Base-by-base conservation (phyloP, 2,113 vertebrate genomes). In the Bufo bufo region DNA sequence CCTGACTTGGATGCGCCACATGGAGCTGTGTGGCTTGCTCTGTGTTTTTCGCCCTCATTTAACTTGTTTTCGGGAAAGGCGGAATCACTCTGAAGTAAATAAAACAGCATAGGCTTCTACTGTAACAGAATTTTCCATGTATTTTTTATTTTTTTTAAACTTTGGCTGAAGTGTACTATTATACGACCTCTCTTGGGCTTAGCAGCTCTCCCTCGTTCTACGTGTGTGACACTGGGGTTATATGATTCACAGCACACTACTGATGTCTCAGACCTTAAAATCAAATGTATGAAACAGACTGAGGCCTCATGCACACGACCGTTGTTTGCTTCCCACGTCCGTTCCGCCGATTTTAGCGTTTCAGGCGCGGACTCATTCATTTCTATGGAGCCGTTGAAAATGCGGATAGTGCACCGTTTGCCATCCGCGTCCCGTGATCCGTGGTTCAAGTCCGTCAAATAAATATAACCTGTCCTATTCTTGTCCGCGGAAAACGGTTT, bases 1-100 rank as follows among this genome's bases (percentile, higher is more conserved):
- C 89, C 65, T 87, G 90, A 90, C 88, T 84, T 89, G 82, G 82
- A 89, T 89, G 74, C 72, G 65, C 81, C 59, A 69, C 72, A 72
- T 61, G 82, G 59, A 84, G 50, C 47, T 52, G 58, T 82, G 61
- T 82, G 79, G 66, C 65, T 74, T 47, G 20, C 14, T 11, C 43
- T 43, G 71, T 84, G 80, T 58, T 77, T 84, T 89, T 61, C 79
- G n/a, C 66, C 80, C 80, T 63, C 47, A 66, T 84, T 83, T 88
- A 45, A 82, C 66, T 75, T 81, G 86, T 87, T 87, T 87, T 82
- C 11, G 66, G 86, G 61, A 71, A 84, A 69, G 77, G 63, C 58
- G 63, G 85, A 87, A 87, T 80, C 77, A 47, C 61, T 80, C 77
- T 79, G 74, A 79, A 80, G 77, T 80, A 87, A 87, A 87, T 81